Evolutionary conservation across 2,888 invertebrate genomes (phyloP).

Genomic region (Epinotia brunnichana): DNA sequence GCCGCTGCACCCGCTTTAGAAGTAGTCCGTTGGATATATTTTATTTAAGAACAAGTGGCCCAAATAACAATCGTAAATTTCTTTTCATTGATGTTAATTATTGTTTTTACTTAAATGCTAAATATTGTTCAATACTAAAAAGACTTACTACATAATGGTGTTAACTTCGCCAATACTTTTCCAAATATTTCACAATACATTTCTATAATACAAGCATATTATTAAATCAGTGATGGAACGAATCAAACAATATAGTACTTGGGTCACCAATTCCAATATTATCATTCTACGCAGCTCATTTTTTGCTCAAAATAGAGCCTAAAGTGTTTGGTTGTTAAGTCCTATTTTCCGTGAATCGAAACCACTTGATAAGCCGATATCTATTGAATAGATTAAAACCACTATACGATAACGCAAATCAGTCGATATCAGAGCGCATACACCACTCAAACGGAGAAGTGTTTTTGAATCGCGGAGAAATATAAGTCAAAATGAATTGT

Average conservation of each 20-base stretch:
- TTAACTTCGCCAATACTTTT: too few relatives aligned
- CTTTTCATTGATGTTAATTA: too few relatives aligned
- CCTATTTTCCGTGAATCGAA: not conserved
- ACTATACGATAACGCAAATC: slow-evolving; percentile 42
- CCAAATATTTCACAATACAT: not conserved
- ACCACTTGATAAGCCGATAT: slow-evolving; percentile 34
- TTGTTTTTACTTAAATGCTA: too few relatives aligned
- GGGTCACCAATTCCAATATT: slow-evolving; percentile 15
- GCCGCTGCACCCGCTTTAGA: too few relatives aligned
- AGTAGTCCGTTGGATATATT: too few relatives aligned
- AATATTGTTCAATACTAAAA: too few relatives aligned
- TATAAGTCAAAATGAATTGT: slow-evolving; percentile 54
- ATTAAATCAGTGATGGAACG: not conserved
- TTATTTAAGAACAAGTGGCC: too few relatives aligned
- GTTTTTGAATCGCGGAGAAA: not conserved
- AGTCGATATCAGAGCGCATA: slow-evolving; percentile 35
- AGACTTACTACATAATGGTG: too few relatives aligned
- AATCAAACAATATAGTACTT: slow-evolving; percentile 10
- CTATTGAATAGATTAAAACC: slow-evolving; percentile 32
- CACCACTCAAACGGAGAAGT: slow-evolving; percentile 19
- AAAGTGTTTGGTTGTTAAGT: not conserved
- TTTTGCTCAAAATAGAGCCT: slow-evolving; percentile 4
- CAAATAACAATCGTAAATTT: too few relatives aligned
- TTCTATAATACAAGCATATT: not conserved
- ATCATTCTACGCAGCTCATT: not conserved